Conservation (phyloP, 2,888 invertebrate genomes). For the Osedax frankpressi region DNA sequence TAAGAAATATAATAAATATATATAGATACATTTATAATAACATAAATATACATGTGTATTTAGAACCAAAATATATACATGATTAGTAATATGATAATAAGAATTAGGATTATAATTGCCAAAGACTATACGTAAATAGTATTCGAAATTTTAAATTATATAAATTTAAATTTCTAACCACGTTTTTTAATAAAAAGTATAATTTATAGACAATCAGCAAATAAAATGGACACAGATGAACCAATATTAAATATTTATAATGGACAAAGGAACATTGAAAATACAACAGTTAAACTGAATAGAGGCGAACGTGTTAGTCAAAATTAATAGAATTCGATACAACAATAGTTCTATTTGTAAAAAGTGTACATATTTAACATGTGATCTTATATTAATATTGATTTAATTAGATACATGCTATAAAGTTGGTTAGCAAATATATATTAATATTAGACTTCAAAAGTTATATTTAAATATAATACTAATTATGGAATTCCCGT, state of each 20-base stretch:
- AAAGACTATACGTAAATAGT: too few relatives aligned
- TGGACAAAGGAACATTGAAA: not conserved
- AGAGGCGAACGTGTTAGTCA: not conserved
- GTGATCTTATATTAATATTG: not conserved
- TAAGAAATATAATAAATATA: too few relatives aligned
- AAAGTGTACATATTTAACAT: not conserved
- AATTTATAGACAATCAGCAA: not conserved
- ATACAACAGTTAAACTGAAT: not conserved
- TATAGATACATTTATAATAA: not conserved
- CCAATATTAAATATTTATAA: not conserved
- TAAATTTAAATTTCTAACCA: not conserved
- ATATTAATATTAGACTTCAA: too few relatives aligned
- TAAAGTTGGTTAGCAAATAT: too few relatives aligned
- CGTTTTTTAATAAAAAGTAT: not conserved
- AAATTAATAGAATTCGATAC: not conserved
- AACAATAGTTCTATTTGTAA: not conserved
- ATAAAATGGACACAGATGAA: not conserved
- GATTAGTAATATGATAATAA: too few relatives aligned
- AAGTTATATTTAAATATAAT: too few relatives aligned
- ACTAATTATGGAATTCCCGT: too few relatives aligned
- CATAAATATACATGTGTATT: not conserved
- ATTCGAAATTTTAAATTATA: not conserved
- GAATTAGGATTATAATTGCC: too few relatives aligned
- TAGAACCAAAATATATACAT: too few relatives aligned
- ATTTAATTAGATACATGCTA: too few relatives aligned